Conservation (phyloP, 2,113 vertebrate species). For the Sinocyclocheilus anshuiensis region DNA sequence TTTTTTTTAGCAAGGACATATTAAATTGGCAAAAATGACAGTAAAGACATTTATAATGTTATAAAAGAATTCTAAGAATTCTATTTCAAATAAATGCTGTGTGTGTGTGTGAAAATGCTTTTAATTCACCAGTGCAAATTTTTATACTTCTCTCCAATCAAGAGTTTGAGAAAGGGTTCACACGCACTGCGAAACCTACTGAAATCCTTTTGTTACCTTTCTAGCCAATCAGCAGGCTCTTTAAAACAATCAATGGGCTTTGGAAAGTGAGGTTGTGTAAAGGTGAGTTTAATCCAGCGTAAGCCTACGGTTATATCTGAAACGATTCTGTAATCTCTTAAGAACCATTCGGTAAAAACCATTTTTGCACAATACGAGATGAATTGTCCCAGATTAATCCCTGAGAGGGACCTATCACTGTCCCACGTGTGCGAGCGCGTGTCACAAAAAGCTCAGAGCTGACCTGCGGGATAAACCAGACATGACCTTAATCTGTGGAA, state of each 20-base stretch:
- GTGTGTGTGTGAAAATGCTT: too few relatives aligned
- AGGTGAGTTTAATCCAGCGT: not conserved
- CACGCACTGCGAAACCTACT: not conserved
- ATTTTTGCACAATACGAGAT: not conserved
- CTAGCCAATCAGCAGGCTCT: not conserved
- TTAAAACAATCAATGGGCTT: too few relatives aligned
- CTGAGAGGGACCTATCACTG: not conserved
- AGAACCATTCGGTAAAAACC: too few relatives aligned
- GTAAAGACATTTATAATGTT: too few relatives aligned
- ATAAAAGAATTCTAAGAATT: too few relatives aligned
- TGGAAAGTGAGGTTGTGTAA: not conserved
- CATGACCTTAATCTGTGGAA: slow-evolving; percentile 52
- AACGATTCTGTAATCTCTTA: slow-evolving; percentile 32
- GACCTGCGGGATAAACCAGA: slow-evolving; percentile 22
- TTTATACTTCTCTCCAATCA: not conserved
- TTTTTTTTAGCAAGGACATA: too few relatives aligned
- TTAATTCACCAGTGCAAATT: not conserved
- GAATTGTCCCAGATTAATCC: slow-evolving; percentile 12
- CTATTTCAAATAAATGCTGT: not conserved
- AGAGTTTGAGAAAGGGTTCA: not conserved
- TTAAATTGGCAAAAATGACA: too few relatives aligned
- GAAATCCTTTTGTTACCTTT: not conserved
- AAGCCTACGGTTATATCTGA: slow-evolving; percentile 11
- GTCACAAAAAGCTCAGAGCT: slow-evolving; percentile 22
- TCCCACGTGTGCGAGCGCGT: not conserved